A percentile compares a stretch with the other conserved stretches of the same genome.
These are phyloP conservation scores for Scelioninae gen. 1 DNA, from an alignment of 2,888 invertebrate genomes.

Conservation along the genomic window DNA sequence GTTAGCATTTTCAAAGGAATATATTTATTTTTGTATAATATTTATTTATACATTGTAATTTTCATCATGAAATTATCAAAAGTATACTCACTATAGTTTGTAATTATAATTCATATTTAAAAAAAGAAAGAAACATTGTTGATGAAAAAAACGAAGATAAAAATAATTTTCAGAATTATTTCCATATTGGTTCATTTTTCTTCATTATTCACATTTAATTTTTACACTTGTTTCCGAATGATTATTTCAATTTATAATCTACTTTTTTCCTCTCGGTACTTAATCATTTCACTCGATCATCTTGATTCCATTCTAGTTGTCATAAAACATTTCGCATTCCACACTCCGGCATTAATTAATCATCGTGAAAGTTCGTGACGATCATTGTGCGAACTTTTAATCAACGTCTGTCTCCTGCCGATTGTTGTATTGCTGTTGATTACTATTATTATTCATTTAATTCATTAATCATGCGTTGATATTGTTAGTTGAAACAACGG, in stretches of 20 bases:
- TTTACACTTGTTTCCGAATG: background rate
- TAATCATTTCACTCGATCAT: background rate
- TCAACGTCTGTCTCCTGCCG: constrained; percentile 28
- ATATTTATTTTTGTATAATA: too few relatives aligned
- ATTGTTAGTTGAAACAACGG: constrained; percentile 42
- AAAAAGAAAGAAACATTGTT: too few relatives aligned
- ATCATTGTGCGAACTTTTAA: constrained; percentile 48
- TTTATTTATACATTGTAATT: too few relatives aligned
- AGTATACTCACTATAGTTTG: too few relatives aligned
- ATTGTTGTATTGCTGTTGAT: constrained; percentile 16
- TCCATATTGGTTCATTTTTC: too few relatives aligned
- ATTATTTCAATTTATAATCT: constrained; percentile 1
- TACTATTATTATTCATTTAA: constrained; percentile 52
- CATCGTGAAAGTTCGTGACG: background rate
- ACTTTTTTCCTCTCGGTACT: background rate
- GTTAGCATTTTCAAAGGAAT: too few relatives aligned
- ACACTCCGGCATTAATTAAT: constrained; percentile 31
- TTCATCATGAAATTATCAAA: too few relatives aligned
- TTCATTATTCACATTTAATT: too few relatives aligned
- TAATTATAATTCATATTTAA: too few relatives aligned
- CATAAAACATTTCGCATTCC: constrained; percentile 8
- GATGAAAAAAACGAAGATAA: too few relatives aligned
- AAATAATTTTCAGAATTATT: too few relatives aligned
- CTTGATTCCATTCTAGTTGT: background rate
- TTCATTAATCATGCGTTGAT: constrained; percentile 41